Base-by-base conservation (phyloP, 1,140 invertebrate species). In the Teleopsis dalmanni region DNA sequence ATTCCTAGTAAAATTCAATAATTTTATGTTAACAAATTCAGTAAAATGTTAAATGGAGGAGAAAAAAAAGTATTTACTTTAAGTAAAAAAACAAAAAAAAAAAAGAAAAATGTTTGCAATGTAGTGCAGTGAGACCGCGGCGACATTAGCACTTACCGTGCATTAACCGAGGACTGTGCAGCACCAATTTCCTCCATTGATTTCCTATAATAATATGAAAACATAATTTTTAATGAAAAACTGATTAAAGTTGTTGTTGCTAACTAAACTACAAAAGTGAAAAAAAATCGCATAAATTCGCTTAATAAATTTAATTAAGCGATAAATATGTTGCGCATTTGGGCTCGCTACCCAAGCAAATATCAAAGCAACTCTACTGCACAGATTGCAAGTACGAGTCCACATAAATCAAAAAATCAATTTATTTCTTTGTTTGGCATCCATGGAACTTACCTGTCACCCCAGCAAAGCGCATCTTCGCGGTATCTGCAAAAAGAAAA, bases 401-500 rank as follows among this genome's bases (percentile, higher is more conserved):
- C 13, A 22, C n/a, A 21, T 16, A 25, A 23, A 10, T 25, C 18
- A 16, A 7, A 29, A 29, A 9, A 43, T n/a, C n/a, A n/a, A n/a
- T n/a, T n/a, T n/a, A n/a, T n/a, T n/a, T n/a, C n/a, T n/a, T n/a
- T n/a, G n/a, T n/a, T n/a, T n/a, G 37, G n/a, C 9, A 31, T 31
- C 8, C 55, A 57, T 46, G 52, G 50, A 53, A 55, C 74, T 80
- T 75, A 85, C 83, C 83, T 81, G 62, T 85, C 83, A 41, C 82
- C 81, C 83, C 83, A 85, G 65, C 83, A 85, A 16, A 85, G 71
- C n/a, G 82, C 79, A 50, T 85, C 83, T 52, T 86, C 83, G 45
- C 83, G 78, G 67, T 85, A 86, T 72, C 83, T 85, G 75, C 48
- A 78, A 84, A 68, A 68, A 57, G 61, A 56, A 63, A 40, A 52